These are phyloP conservation scores for Lagopus leucura DNA, from an alignment of 2,113 vertebrate species.

Conservation along the genomic window DNA sequence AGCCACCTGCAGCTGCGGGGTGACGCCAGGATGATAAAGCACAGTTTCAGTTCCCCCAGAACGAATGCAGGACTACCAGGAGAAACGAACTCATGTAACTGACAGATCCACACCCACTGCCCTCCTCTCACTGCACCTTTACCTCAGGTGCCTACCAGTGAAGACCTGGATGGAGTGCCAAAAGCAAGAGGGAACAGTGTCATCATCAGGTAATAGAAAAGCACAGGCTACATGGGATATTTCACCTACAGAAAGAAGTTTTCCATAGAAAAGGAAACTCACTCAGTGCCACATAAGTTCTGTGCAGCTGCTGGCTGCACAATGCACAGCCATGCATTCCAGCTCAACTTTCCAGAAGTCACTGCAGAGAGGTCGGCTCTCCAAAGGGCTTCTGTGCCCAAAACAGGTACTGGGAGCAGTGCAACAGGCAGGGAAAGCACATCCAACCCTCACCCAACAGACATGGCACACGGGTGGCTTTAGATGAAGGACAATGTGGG, in stretches of 20 bases:
- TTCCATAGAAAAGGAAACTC: neutral
- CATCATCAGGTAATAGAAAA: neutral
- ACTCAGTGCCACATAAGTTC: neutral
- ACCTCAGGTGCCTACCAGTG: neutral
- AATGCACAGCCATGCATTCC: neutral
- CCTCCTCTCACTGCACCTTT: neutral
- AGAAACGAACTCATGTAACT: neutral
- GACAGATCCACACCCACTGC: neutral
- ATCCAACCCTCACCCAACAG: neutral
- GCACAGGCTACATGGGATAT: neutral
- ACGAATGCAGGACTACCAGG: neutral
- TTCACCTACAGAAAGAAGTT: neutral
- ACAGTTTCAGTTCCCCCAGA: neutral
- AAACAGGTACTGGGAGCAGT: neutral
- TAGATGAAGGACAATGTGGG: neutral
- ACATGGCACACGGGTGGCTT: neutral
- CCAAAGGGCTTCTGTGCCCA: neutral
- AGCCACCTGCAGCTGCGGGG: conserved; percentile 16
- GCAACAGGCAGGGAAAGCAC: neutral
- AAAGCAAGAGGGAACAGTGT: neutral
- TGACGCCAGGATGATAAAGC: neutral
- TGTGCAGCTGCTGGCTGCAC: neutral
- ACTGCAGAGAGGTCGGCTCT: neutral
- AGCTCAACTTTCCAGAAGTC: neutral
- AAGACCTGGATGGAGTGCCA: neutral